Base-by-base conservation (phyloP, 2,113 vertebrate genomes). In the Caranx ignobilis region DNA sequence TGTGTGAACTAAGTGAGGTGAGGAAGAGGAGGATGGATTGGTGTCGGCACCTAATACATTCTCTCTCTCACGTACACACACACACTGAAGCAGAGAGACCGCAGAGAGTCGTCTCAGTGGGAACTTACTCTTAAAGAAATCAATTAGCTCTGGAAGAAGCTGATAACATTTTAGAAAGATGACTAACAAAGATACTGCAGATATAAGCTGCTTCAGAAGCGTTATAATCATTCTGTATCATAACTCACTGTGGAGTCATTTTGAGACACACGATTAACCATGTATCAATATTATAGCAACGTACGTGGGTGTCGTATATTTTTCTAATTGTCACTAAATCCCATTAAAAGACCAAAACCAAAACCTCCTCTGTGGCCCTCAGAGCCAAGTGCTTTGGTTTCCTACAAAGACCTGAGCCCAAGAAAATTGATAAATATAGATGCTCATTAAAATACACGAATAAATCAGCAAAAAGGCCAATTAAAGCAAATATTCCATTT, bases 41-140 rank as follows among this genome's bases (percentile, higher is more conserved):
- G 72, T 66, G 73, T 82, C 71, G 71, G 79, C 74, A 77, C 86
- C 71, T 71, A 45, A 83, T 89, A 80, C 77, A 31, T 77, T 74
- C 82, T 71, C 68, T 34, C 52, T 67, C 59, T 41, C 39, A 41
- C 39, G 11, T 10, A 41, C 39, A 41, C 39, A 75, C 75, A 77
- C 67, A 78, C 67, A 52, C 48, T 10, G 0, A 9, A 0, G 18
- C 6, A n/a, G 45, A 71, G 54, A 37, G 62, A 0, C 15, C 6
- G n/a, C 50, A 71, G 54, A 37, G 62, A 75, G 77, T 74, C 59
- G 55, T 83, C 72, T 55, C 72, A 79, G 72, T 39, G 68, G 67
- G 75, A 86, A 91, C 85, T 87, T 90, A 91, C 90, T 91, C 81
- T 88, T 90, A 84, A 87, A 90, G 84, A 79, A 80, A 92, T 93